phyloP scores from a whole-genome alignment of 2,113 vertebrate genomes.

The Gobio gobio region DNA sequence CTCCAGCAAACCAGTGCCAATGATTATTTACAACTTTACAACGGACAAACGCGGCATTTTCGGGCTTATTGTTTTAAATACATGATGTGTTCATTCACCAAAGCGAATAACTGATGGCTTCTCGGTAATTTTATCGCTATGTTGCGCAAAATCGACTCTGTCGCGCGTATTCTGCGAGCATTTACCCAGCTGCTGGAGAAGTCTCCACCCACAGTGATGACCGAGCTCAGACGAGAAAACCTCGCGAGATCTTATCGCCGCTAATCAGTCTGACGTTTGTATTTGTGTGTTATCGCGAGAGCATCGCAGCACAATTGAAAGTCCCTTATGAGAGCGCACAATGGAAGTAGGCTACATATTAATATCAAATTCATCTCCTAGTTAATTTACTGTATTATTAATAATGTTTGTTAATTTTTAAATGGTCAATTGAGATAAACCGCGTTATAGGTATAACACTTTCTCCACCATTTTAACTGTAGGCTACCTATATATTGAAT shows the following conservation, averaged over 20 bases:
- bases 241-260: constrained; percentile 56
- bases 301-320: not conserved
- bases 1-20: constrained; percentile 32
- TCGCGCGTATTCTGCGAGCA: constrained; percentile 16
- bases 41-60: not conserved
- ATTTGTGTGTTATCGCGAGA: constrained; percentile 25
- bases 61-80: not conserved
- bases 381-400: too few species aligned
- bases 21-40: constrained; percentile 5
- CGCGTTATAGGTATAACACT: too few species aligned
- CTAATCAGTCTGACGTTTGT: not conserved
- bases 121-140: not conserved
- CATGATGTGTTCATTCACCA: constrained; percentile 29
- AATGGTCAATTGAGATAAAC: too few species aligned
- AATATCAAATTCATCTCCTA: not conserved
- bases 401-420: too few species aligned
- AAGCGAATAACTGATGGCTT: not conserved
- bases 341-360: not conserved
- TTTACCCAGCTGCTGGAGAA: constrained; percentile 46
- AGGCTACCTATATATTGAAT: too few species aligned
- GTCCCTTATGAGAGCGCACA: not conserved
- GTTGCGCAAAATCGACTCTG: constrained; percentile 5
- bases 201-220: constrained; percentile 57
- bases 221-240: constrained; percentile 3
- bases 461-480: too few species aligned